Conservation (phyloP, 2,888 invertebrate genomes). For the Clivina fossor region DNA sequence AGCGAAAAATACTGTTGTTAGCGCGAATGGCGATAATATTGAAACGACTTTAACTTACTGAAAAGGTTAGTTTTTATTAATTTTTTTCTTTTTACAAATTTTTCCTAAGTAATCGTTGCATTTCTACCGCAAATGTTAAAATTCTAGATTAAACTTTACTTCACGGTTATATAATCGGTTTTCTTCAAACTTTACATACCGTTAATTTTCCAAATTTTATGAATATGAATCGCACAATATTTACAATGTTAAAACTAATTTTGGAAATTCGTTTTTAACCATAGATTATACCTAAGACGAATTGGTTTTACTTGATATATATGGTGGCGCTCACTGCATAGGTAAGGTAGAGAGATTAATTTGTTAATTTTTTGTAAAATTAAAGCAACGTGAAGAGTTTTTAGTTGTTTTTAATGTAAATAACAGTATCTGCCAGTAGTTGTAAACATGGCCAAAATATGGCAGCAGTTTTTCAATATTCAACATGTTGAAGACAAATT, state of each 20-base stretch:
- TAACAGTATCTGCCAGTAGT: background rate
- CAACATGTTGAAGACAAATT: too few species aligned
- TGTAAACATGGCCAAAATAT: too few species aligned
- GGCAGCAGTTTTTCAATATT: too few species aligned
- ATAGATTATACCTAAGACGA: background rate
- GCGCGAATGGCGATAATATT: constrained; percentile 48
- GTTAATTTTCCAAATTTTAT: too few species aligned
- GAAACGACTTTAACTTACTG: constrained; percentile 45
- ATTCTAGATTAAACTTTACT: background rate
- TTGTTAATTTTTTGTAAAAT: too few species aligned
- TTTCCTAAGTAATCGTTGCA: background rate
- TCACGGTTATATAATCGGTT: too few species aligned
- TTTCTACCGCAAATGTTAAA: background rate
- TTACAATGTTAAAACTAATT: too few species aligned
- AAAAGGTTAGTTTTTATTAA: constrained; percentile 8
- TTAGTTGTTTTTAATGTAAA: too few species aligned
- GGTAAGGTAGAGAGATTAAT: background rate
- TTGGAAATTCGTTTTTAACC: background rate
- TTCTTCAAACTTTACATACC: too few species aligned
- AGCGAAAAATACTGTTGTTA: constrained; percentile 48
- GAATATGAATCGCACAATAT: too few species aligned
- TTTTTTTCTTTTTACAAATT: background rate
- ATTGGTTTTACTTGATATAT: too few species aligned
- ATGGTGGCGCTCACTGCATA: background rate
- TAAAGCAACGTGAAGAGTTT: too few species aligned